Evolutionary conservation across 2,888 invertebrate genomes (phyloP).

Genomic region (Synanthedon formicaeformis): DNA sequence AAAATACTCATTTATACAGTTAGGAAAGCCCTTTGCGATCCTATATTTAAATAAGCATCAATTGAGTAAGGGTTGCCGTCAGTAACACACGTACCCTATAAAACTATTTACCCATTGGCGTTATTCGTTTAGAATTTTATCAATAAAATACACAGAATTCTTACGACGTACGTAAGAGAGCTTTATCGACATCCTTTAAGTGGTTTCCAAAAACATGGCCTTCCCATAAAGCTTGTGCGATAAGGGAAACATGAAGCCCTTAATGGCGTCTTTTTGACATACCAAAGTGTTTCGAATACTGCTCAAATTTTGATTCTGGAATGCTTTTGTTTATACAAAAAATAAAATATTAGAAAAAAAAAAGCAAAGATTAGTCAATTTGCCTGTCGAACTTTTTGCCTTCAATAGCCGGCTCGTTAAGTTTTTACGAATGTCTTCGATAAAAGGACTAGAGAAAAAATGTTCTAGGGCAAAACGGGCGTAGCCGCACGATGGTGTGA

Average conservation of each 20-base stretch:
- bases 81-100: too few relatives aligned
- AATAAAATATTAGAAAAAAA: neutral
- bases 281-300: neutral
- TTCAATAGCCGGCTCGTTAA: constrained; percentile 14
- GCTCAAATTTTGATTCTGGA: neutral
- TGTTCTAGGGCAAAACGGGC: constrained; percentile 13
- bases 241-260: constrained; percentile 27
- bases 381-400: constrained; percentile 6
- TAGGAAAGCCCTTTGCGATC: too few relatives aligned
- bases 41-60: too few relatives aligned
- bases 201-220: constrained; percentile 37
- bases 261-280: neutral
- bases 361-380: neutral
- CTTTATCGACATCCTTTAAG: constrained; percentile 45
- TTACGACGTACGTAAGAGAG: constrained; percentile 10
- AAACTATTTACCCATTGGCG: too few relatives aligned
- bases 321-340: neutral
- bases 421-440: constrained; percentile 14
- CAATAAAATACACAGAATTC: constrained; percentile 9
- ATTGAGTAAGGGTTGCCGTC: too few relatives aligned
- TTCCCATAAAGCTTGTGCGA: constrained; percentile 53
- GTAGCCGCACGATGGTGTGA: constrained; percentile 8
- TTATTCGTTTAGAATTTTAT: neutral
- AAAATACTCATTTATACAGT: too few relatives aligned
- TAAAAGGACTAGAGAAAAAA: constrained; percentile 18